A percentile compares a stretch with the other conserved stretches of the same genome.
These are phyloP conservation scores for Drosophila eohydei DNA, from an alignment of 2,888 invertebrate species.

Conservation along the genomic window DNA sequence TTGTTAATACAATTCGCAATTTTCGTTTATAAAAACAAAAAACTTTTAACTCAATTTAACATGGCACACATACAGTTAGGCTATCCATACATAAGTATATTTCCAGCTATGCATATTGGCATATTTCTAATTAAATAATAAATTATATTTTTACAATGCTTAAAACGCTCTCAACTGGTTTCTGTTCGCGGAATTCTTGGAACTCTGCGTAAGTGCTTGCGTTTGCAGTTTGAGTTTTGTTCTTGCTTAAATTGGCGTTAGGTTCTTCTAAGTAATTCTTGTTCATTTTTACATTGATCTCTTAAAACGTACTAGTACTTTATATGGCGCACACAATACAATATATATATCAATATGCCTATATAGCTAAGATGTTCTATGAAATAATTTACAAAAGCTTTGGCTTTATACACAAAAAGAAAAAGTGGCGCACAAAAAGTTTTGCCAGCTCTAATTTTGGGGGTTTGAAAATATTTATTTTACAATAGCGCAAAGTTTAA, in stretches of 20 bases:
- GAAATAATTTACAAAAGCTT: slow-evolving; percentile 84
- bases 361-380: slow-evolving; percentile 61
- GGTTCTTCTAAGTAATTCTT: slow-evolving; percentile 68
- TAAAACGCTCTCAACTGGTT: slow-evolving; percentile 24
- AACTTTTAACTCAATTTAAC: slow-evolving; percentile 66
- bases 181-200: slow-evolving; percentile 67
- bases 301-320: slow-evolving; percentile 39
- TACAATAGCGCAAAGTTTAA: slow-evolving; percentile 73
- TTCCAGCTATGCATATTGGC: slow-evolving; percentile 37
- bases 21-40: slow-evolving; percentile 51
- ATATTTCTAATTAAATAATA: slow-evolving; percentile 41
- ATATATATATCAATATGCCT: slow-evolving; percentile 14
- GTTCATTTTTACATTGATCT: slow-evolving; percentile 61
- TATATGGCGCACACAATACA: slow-evolving; percentile 29
- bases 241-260: slow-evolving; percentile 80
- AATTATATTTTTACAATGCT: slow-evolving; percentile 53
- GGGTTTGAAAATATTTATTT: slow-evolving; percentile 61
- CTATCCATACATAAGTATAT: slow-evolving; percentile 33
- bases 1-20: slow-evolving; percentile 72
- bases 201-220: slow-evolving; percentile 57
- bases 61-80: slow-evolving; percentile 60
- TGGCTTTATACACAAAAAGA: slow-evolving; percentile 73
- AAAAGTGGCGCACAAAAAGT: slow-evolving; percentile 27
- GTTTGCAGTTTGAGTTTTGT: slow-evolving; percentile 33
- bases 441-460: slow-evolving; percentile 35